Evolutionary conservation across 2,888 invertebrate genomes (phyloP).

Genomic region (Vesta saturnalis): DNA sequence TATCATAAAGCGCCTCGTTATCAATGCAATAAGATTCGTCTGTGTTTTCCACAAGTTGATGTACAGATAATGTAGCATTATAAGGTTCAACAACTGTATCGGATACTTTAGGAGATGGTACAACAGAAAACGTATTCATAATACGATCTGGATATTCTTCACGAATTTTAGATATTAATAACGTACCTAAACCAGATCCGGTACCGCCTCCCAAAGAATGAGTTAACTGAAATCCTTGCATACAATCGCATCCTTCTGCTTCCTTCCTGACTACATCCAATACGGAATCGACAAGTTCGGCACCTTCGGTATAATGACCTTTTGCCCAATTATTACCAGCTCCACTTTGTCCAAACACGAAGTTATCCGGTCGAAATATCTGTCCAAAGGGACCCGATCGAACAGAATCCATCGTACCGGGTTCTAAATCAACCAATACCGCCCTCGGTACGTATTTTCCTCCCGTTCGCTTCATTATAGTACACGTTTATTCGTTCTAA

Average conservation of each 20-base stretch:
- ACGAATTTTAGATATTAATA: slow-evolving; percentile 94
- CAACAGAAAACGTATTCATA: slow-evolving; percentile 96
- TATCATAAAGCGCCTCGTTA: slow-evolving; percentile 92
- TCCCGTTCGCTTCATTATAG: slow-evolving; percentile 92
- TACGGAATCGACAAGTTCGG: slow-evolving; percentile 85
- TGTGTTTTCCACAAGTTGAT: slow-evolving; percentile 89
- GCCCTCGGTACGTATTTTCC: slow-evolving; percentile 95
- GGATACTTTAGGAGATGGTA: slow-evolving; percentile 87
- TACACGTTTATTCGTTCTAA: slow-evolving; percentile 95
- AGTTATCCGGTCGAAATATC: slow-evolving; percentile 95
- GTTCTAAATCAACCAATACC: slow-evolving; percentile 92
- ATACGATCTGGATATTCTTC: slow-evolving; percentile 98
- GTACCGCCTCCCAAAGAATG: slow-evolving; percentile 96
- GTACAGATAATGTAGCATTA: slow-evolving; percentile 90
- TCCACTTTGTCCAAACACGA: slow-evolving; percentile 89
- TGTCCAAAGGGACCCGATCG: slow-evolving; percentile 93
- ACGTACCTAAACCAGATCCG: slow-evolving; percentile 95
- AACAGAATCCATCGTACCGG: slow-evolving; percentile 97
- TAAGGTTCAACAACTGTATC: slow-evolving; percentile 94
- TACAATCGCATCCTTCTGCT: slow-evolving; percentile 90
- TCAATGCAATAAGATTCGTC: slow-evolving; percentile 93
- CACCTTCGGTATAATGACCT: slow-evolving; percentile 95
- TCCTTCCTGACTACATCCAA: slow-evolving; percentile 86
- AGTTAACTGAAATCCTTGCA: slow-evolving; percentile 93
- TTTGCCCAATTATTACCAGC: no score